Evolutionary conservation across 2,797 vertebrate species (phyloP).

Genomic region (Ctenosaura bakeri): DNA sequence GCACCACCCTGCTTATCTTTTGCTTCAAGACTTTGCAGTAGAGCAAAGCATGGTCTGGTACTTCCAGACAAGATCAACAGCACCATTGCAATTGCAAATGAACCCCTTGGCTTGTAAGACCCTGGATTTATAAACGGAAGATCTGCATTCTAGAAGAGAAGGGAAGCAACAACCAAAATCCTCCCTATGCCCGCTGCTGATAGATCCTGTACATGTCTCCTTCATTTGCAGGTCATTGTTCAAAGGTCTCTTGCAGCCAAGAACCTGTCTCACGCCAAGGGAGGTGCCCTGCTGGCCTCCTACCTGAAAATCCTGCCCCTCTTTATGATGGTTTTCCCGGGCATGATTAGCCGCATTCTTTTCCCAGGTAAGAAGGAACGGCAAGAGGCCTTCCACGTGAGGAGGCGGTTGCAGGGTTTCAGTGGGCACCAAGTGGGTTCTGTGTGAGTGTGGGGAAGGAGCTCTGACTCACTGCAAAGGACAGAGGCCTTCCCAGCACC

Average conservation of each 20-base stretch:
- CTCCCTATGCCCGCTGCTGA: background rate
- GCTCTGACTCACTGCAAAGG: background rate
- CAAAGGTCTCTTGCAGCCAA: slow-evolving; percentile 94
- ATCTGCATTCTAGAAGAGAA: background rate
- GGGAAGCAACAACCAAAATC: background rate
- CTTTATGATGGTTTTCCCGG: slow-evolving; percentile 94
- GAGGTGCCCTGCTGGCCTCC: slow-evolving; percentile 91
- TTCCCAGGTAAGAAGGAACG: slow-evolving; percentile 85
- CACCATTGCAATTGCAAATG: background rate
- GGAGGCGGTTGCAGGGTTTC: background rate
- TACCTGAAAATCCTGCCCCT: slow-evolving; percentile 95
- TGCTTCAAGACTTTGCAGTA: background rate
- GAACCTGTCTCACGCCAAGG: slow-evolving; percentile 93
- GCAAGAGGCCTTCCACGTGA: background rate
- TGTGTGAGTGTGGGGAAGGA: background rate
- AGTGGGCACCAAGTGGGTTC: background rate
- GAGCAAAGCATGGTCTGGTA: no score
- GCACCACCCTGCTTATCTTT: background rate
- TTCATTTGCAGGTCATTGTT: slow-evolving; percentile 91
- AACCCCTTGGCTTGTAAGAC: background rate
- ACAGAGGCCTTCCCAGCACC: background rate
- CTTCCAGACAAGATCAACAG: no score
- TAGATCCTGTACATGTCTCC: background rate
- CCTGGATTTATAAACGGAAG: background rate
- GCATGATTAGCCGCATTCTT: slow-evolving; percentile 96